These are phyloP conservation scores for Pyxicephalus adspersus DNA, from an alignment of 2,113 vertebrate species.

Conservation along the genomic window DNA sequence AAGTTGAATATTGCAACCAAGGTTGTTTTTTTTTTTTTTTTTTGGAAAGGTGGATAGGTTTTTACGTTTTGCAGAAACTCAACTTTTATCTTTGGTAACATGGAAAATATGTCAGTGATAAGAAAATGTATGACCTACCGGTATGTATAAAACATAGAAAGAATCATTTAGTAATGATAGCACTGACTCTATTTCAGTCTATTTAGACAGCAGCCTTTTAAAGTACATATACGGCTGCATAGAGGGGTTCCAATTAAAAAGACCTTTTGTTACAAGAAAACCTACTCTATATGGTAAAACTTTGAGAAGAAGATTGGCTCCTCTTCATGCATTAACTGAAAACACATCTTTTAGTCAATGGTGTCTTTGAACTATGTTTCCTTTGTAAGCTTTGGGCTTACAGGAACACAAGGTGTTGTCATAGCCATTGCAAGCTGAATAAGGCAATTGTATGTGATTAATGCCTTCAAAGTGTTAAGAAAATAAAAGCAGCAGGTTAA, in stretches of 20 bases:
- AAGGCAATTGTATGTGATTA: constrained; percentile 68
- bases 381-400: constrained; percentile 63
- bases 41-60: neutral
- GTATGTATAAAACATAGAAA: constrained; percentile 12
- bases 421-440: constrained; percentile 61
- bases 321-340: constrained; percentile 59
- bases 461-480: constrained; percentile 68
- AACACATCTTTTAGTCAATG: constrained; percentile 61
- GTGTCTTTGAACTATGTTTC: constrained; percentile 62
- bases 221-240: constrained; percentile 49
- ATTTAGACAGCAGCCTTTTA: constrained; percentile 43
- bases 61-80: neutral
- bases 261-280: constrained; percentile 51
- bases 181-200: constrained; percentile 10
- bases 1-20: too few species aligned
- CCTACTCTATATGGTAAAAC: constrained; percentile 60
- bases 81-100: neutral
- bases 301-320: constrained; percentile 61
- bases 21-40: neutral
- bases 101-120: neutral
- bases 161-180: constrained; percentile 14
- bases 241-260: constrained; percentile 66
- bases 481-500: constrained; percentile 68
- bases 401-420: constrained; percentile 63
- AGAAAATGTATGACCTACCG: neutral